Evolutionary conservation across 1,140 invertebrate genomes (phyloP).

Genomic region (Nixonia krombeini): DNA sequence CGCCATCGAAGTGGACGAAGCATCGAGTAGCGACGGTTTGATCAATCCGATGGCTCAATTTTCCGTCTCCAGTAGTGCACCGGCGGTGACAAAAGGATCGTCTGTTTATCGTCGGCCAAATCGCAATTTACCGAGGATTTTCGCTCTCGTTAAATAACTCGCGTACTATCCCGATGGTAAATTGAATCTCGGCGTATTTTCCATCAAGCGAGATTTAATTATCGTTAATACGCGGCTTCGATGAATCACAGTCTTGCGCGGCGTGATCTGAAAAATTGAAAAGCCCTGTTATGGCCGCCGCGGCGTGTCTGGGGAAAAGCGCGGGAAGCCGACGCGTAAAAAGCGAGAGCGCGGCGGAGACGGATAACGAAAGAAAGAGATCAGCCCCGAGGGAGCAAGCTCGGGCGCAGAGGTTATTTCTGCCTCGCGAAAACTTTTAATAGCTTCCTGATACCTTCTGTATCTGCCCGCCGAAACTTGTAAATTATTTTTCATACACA

Average conservation of each 20-base stretch:
- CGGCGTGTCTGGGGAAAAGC: conserved; percentile 4
- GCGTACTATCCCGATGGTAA: not conserved
- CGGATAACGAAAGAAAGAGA: conserved; percentile 22
- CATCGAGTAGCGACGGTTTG: too few relatives aligned
- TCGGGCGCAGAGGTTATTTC: conserved; percentile 51
- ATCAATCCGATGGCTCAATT: too few relatives aligned
- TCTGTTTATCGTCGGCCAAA: conserved; percentile 1
- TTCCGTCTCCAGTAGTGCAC: too few relatives aligned
- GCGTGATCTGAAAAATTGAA: not conserved
- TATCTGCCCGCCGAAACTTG: conserved; percentile 37
- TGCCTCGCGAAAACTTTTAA: conserved; percentile 59
- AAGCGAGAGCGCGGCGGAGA: not conserved
- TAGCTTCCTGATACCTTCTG: conserved; percentile 58
- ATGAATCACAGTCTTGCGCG: conserved; percentile 1
- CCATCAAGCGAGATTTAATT: conserved; percentile 1
- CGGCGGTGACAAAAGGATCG: not conserved
- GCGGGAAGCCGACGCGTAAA: conserved; percentile 2
- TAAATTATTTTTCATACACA: conserved; percentile 55
- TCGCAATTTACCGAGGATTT: conserved; percentile 6
- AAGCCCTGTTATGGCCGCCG: not conserved
- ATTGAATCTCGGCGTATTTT: conserved; percentile 5
- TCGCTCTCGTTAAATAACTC: not conserved
- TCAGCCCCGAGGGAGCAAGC: conserved; percentile 36
- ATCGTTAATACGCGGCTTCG: conserved; percentile 2
- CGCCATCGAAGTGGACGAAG: too few relatives aligned